Evolutionary conservation across 2,797 vertebrate species (phyloP).

Genomic region (Hypotaenidia philippensis): DNA sequence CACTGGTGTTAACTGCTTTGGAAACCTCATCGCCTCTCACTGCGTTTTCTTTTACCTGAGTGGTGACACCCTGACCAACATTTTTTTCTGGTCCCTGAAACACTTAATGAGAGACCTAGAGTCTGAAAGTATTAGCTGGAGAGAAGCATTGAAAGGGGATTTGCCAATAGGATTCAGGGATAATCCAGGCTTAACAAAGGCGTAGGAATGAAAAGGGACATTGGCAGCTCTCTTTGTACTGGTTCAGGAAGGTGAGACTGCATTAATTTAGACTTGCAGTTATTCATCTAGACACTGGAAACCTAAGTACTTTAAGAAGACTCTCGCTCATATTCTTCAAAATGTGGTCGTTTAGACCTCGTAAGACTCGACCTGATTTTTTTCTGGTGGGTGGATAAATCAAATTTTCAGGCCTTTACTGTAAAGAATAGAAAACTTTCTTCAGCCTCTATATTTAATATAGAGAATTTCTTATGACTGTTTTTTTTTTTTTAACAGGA

Average conservation of each 20-base stretch:
- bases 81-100: neutral
- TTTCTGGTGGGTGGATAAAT: neutral
- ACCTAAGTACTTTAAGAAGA: neutral
- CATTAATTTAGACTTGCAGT: neutral
- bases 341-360: neutral
- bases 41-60: neutral
- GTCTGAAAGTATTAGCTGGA: slow-evolving; percentile 41
- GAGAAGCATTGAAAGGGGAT: slow-evolving; percentile 39
- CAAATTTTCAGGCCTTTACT: neutral
- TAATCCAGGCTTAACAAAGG: slow-evolving; percentile 56
- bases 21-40: neutral
- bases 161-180: slow-evolving; percentile 43
- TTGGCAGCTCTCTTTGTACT: slow-evolving; percentile 9
- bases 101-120: slow-evolving; percentile 8
- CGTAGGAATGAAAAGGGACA: slow-evolving; percentile 18
- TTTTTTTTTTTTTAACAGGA: slow-evolving; percentile 67
- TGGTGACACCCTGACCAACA: neutral
- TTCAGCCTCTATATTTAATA: neutral
- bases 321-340: neutral
- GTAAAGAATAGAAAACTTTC: neutral
- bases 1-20: neutral
- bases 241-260: neutral
- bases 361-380: neutral
- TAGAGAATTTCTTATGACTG: neutral
- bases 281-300: neutral